phyloP scores from a whole-genome alignment of 2,113 vertebrate species.

The Ceuthmochares aereus region DNA sequence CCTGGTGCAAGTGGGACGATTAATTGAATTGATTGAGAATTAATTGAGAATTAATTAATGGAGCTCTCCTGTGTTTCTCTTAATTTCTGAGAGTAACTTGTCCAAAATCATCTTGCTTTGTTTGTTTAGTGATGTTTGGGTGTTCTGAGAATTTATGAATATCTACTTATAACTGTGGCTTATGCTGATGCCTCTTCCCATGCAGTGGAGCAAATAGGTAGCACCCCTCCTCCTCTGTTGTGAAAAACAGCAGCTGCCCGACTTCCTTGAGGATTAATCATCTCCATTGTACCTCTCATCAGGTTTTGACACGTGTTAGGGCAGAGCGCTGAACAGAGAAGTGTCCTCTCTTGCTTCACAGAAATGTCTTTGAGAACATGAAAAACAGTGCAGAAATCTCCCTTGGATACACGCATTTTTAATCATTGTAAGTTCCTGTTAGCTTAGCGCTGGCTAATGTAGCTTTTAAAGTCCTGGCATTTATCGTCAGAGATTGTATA shows the following conservation, averaged over 20 bases:
- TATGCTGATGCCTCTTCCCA: neutral
- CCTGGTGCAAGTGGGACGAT: neutral
- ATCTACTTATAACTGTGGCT: neutral
- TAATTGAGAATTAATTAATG: neutral
- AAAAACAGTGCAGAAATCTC: neutral
- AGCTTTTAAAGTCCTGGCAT: neutral
- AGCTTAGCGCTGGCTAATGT: neutral
- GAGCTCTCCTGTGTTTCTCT: neutral
- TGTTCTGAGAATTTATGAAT: neutral
- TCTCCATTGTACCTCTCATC: neutral
- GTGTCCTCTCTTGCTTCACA: neutral
- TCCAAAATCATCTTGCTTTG: neutral
- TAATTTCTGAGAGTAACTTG: neutral
- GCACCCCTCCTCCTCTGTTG: neutral
- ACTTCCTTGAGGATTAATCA: neutral
- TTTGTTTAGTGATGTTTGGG: neutral
- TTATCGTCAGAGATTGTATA: neutral
- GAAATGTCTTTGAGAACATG: neutral
- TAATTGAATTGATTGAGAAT: conserved; percentile 18
- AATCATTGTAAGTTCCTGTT: neutral
- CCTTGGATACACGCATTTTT: rapidly evolving
- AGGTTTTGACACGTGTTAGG: neutral
- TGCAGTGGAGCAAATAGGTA: neutral
- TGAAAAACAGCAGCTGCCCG: neutral
- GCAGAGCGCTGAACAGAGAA: neutral